phyloP scores from a whole-genome alignment of 1,140 invertebrate genomes.

The Zaprionus lachaisei region DNA sequence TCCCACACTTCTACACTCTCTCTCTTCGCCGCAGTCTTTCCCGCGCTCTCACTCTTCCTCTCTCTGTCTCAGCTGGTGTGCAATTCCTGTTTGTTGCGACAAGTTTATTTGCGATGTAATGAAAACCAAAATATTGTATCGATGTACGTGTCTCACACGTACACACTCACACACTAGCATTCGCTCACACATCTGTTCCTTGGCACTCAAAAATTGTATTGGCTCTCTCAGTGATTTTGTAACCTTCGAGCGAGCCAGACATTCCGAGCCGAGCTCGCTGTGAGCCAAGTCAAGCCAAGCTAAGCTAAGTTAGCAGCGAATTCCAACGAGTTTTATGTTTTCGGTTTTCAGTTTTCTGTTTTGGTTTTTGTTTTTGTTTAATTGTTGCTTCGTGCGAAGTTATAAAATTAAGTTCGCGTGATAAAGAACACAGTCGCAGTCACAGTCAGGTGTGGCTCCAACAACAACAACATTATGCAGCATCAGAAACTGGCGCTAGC shows the following conservation, averaged over 20 bases:
- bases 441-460: slow-evolving; percentile 48
- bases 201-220: slow-evolving; percentile 63
- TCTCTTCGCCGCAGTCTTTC: not conserved
- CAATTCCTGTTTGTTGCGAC: slow-evolving; percentile 76
- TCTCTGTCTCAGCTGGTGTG: slow-evolving; percentile 40
- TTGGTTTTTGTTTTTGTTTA: slow-evolving; percentile 10
- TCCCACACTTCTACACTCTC: slow-evolving; percentile 1
- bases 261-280: slow-evolving; percentile 20
- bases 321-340: slow-evolving; percentile 53
- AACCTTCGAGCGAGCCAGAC: slow-evolving; percentile 62
- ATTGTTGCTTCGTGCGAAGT: slow-evolving; percentile 19
- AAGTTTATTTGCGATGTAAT: slow-evolving; percentile 73
- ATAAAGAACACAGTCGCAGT: slow-evolving; percentile 7
- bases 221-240: slow-evolving; percentile 71
- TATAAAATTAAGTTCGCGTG: slow-evolving; percentile 27
- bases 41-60: slow-evolving; percentile 8
- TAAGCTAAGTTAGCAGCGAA: slow-evolving; percentile 25
- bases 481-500: slow-evolving; percentile 57
- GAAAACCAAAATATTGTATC: slow-evolving; percentile 63
- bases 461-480: slow-evolving; percentile 48
- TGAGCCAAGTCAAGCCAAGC: slow-evolving; percentile 20
- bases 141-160: slow-evolving; percentile 11
- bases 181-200: slow-evolving; percentile 43
- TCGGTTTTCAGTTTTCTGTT: slow-evolving; percentile 1
- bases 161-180: not conserved